phyloP scores from a whole-genome alignment of 2,113 vertebrate species.

The Mustela lutreola region DNA sequence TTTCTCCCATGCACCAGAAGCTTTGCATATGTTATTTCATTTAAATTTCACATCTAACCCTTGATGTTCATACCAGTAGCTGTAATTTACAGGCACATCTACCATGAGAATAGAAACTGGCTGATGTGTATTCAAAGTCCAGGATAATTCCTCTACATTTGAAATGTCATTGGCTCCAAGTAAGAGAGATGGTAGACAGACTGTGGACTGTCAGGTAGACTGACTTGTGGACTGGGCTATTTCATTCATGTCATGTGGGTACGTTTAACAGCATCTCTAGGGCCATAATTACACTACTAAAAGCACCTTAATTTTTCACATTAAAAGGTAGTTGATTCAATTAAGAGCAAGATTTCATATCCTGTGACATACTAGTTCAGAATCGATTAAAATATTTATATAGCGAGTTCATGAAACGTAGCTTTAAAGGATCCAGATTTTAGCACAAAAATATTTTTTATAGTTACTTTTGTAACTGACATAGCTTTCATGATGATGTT shows the following conservation, averaged over 20 bases:
- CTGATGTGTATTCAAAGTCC: neutral
- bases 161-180: neutral
- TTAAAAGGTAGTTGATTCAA: neutral
- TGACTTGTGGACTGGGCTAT: neutral
- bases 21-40: neutral
- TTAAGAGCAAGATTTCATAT: neutral
- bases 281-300: neutral
- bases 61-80: neutral
- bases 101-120: neutral
- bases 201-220: neutral
- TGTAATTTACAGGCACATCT: slow-evolving; percentile 18
- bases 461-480: slow-evolving; percentile 67
- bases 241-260: neutral
- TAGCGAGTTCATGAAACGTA: slow-evolving; percentile 45
- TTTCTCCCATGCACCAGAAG: neutral
- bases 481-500: slow-evolving; percentile 71
- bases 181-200: neutral
- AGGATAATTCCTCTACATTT: neutral
- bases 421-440: slow-evolving; percentile 76
- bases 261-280: neutral
- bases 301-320: slow-evolving; percentile 28
- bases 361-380: slow-evolving; percentile 29
- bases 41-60: slow-evolving; percentile 38
- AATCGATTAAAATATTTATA: slow-evolving; percentile 30
- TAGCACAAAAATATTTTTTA: slow-evolving; percentile 71